Evolutionary conservation across 2,797 vertebrate genomes (phyloP).

Genomic region (Sarcoramphus papa): DNA sequence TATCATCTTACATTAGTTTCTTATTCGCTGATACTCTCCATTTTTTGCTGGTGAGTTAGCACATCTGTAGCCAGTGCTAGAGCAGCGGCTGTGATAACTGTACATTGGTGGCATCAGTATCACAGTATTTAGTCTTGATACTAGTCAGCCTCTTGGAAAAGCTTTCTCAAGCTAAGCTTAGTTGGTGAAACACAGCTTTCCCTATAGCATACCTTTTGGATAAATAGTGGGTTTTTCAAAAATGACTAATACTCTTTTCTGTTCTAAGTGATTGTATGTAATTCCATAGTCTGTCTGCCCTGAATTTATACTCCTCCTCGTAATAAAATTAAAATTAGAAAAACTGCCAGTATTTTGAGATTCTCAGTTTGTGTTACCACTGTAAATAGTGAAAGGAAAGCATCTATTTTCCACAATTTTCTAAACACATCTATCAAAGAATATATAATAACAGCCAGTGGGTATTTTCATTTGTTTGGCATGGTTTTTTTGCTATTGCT

Average conservation of each 20-base stretch:
- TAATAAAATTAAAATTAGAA: background rate
- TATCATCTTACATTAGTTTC: background rate
- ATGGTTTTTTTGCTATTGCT: background rate
- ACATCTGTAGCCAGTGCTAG: background rate
- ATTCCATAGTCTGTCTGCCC: background rate
- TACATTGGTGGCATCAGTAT: background rate
- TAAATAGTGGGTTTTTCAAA: background rate
- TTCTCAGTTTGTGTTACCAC: background rate
- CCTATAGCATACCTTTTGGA: background rate
- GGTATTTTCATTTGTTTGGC: background rate
- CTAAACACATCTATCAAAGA: background rate
- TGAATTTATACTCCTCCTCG: background rate
- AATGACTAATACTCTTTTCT: background rate
- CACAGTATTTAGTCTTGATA: background rate
- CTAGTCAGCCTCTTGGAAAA: background rate
- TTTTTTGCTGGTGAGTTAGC: background rate
- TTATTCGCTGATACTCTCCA: fast-evolving
- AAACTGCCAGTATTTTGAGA: background rate
- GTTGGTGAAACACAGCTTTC: background rate
- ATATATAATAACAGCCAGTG: background rate
- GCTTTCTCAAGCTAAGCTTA: background rate
- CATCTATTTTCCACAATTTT: background rate
- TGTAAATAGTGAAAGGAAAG: background rate
- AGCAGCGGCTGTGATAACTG: background rate
- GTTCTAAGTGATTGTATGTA: background rate